Conservation (phyloP, 2,797 vertebrate genomes). For the Arremon aurantiirostris region DNA sequence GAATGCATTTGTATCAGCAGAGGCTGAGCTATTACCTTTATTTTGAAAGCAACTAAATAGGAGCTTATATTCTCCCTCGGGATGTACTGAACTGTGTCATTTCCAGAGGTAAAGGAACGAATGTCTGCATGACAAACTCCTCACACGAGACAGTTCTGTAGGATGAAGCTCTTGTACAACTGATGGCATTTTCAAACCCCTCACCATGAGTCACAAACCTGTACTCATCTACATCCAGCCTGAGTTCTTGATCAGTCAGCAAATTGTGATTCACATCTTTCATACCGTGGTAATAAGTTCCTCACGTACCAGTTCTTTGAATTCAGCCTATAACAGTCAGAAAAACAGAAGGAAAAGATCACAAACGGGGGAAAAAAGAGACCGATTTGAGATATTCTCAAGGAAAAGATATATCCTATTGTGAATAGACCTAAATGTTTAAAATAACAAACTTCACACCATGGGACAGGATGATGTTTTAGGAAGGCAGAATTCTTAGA, state of each 20-base stretch:
- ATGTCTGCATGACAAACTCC: not conserved
- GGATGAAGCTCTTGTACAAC: not conserved
- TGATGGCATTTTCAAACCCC: not conserved
- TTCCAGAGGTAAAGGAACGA: not conserved
- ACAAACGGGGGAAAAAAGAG: not conserved
- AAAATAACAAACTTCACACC: not conserved
- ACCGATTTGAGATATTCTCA: not conserved
- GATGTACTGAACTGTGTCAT: not conserved
- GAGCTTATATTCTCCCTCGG: not conserved
- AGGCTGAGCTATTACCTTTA: not conserved
- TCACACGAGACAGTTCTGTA: not conserved
- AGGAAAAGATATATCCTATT: not conserved
- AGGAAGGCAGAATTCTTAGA: not conserved
- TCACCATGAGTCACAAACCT: not conserved
- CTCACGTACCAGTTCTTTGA: not conserved
- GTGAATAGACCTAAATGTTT: not conserved
- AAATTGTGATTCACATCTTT: not conserved
- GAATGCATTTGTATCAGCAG: not conserved
- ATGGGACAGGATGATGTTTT: not conserved
- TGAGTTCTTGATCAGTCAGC: not conserved
- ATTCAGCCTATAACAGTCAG: not conserved
- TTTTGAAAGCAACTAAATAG: not conserved
- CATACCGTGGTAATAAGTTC: not conserved
- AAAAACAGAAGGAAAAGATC: not conserved
- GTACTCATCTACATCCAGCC: not conserved